Evolutionary conservation across 2,797 vertebrate species (phyloP), one percentile per base, ranked within the genome.

Genomic region (Sebastes itinus): DNA sequence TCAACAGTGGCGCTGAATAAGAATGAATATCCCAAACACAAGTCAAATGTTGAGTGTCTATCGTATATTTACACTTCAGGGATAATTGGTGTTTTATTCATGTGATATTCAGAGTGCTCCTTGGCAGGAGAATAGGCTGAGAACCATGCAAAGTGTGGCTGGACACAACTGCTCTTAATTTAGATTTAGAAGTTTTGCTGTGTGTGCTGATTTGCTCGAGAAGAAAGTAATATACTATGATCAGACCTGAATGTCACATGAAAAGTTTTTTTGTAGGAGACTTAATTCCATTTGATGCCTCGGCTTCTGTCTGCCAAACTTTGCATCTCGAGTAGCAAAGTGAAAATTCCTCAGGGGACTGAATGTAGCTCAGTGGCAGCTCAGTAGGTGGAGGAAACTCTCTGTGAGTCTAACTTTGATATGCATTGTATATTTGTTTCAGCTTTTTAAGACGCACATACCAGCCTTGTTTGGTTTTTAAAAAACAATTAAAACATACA

Each of bases 1-100:
- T 92, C 92, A 92, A 84, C 72, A 83, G 83, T 77, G 81, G 83
- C 35, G 67, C 75, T 83, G 91, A 89, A 92, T 92, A 68, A 87
- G 83, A 94, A 90, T 91, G 86, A 89, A 85, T 78, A 81, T 66
- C 81, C 84, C 74, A 80, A 81, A 84, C 70, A 85, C 72, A 86
- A 92, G 90, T 92, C 85, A 91, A 91, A 92, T 91, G 89, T 92
- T 82, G 74, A 92, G 80, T 80, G 85, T 91, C 62, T 87, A 52
- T 87, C 30, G 73, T 91, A 86, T 89, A 86, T 89, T 91, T 91
- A 92, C 86, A 91, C 78, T 88, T 81, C 49, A 79, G 82, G 76
- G 80, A 86, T 86, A 87, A 84, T 88, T 84, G 66, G 75, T 81
- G 73, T 85, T 92, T 84, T 88, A 90, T 87, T 87, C 78, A 82